Conservation (phyloP, 2,113 vertebrate genomes). For the Psittacula cyanocephala region DNA sequence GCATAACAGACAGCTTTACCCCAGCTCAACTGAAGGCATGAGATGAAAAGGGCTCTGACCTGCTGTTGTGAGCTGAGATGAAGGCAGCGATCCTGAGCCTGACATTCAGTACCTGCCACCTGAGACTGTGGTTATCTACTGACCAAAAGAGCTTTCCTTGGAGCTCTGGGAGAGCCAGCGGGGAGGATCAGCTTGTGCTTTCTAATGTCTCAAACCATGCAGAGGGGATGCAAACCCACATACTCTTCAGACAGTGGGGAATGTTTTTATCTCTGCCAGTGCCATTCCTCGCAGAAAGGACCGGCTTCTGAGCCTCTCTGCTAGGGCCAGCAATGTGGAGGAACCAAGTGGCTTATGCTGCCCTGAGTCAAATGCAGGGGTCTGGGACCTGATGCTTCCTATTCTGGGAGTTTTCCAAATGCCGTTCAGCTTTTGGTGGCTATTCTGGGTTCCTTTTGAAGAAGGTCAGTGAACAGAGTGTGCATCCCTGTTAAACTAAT, state of each 20-base stretch:
- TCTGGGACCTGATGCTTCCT: not conserved
- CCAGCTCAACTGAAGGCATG: too few relatives aligned
- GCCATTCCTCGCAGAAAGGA: not conserved
- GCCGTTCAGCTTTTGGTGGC: not conserved
- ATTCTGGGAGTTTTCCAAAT: not conserved
- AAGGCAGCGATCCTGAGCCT: not conserved
- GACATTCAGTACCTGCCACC: not conserved
- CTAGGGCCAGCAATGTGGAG: not conserved
- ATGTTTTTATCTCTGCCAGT: not conserved
- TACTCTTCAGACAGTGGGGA: accelerated
- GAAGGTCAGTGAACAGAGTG: not conserved
- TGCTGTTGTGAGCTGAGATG: not conserved
- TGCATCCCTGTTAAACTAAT: accelerated
- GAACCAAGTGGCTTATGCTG: not conserved
- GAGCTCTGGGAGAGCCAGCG: not conserved
- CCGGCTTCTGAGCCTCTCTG: not conserved
- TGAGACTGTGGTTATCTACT: not conserved
- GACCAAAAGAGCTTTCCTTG: not conserved
- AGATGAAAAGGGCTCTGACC: not conserved
- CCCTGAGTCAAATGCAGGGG: not conserved
- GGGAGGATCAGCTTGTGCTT: not conserved
- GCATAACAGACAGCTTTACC: not conserved
- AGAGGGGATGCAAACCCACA: not conserved
- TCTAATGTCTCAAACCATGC: not conserved
- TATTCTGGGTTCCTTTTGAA: not conserved